Conservation (phyloP, 2,888 invertebrate genomes). For the Norana najaformis region DNA sequence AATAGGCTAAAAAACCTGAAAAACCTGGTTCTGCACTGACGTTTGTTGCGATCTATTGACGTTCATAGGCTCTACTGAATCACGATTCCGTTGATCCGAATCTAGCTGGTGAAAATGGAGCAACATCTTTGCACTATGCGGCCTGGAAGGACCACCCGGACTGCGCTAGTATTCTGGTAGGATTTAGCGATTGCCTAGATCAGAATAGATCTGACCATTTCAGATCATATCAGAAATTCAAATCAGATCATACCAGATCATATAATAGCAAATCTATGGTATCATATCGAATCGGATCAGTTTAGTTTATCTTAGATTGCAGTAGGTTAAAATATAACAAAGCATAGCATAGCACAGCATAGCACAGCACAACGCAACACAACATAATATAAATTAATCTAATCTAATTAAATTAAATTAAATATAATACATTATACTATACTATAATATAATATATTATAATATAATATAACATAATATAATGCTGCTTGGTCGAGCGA, state of each 20-base stretch:
- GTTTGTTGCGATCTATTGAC: not conserved
- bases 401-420: too few species aligned
- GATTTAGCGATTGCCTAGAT: not conserved
- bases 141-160: slow-evolving; percentile 82
- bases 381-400: too few species aligned
- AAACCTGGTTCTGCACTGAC: not conserved
- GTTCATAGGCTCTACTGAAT: slow-evolving; percentile 48
- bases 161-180: slow-evolving; percentile 79
- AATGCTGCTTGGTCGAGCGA: too few species aligned
- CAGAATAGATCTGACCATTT: not conserved
- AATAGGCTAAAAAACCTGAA: too few species aligned
- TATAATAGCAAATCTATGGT: too few species aligned
- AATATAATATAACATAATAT: too few species aligned
- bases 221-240: not conserved
- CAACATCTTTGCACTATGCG: slow-evolving; percentile 81
- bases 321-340: too few species aligned
- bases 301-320: too few species aligned
- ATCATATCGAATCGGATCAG: not conserved
- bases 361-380: too few species aligned
- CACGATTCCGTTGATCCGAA: slow-evolving; percentile 73
- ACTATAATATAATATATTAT: too few species aligned
- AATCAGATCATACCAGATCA: not conserved
- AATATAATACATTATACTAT: too few species aligned
- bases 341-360: too few species aligned
- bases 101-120: slow-evolving; percentile 77